phyloP scores from a whole-genome alignment of 2,113 vertebrate genomes.

The Xenopus borealis region DNA sequence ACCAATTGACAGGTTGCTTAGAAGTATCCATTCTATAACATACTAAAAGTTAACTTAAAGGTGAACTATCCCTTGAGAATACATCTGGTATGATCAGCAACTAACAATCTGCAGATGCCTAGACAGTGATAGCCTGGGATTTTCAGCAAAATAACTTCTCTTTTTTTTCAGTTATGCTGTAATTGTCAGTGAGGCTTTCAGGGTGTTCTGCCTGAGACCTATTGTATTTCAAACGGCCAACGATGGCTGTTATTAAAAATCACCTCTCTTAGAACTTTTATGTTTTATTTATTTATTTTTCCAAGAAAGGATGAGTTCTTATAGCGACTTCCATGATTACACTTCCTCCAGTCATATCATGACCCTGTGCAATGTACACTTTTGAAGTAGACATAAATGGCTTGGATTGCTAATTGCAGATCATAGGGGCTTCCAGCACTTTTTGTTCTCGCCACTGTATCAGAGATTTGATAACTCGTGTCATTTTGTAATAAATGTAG shows the following conservation, averaged over 20 bases:
- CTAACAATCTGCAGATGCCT: too few relatives aligned
- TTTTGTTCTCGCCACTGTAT: slow-evolving; percentile 10
- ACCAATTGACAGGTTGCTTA: too few relatives aligned
- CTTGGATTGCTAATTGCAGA: slow-evolving; percentile 12
- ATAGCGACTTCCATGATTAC: slow-evolving; percentile 22
- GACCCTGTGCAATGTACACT: slow-evolving; percentile 6
- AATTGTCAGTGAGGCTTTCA: too few relatives aligned
- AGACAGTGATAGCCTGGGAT: too few relatives aligned
- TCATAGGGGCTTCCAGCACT: slow-evolving; percentile 5
- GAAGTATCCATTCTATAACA: too few relatives aligned
- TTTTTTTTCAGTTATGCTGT: too few relatives aligned
- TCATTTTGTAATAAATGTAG: slow-evolving; percentile 26
- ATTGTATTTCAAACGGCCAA: too few relatives aligned
- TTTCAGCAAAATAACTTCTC: too few relatives aligned
- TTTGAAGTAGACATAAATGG: slow-evolving; percentile 27
- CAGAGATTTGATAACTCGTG: slow-evolving; percentile 8
- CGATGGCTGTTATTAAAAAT: not conserved
- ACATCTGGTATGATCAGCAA: too few relatives aligned
- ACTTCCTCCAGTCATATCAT: slow-evolving; percentile 8
- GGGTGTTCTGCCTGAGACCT: too few relatives aligned
- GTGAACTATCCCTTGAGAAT: too few relatives aligned
- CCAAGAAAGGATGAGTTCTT: slow-evolving; percentile 19
- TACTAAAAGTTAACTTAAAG: too few relatives aligned
- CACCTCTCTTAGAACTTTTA: not conserved
- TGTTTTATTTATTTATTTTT: not conserved